Base-by-base conservation (phyloP, 2,888 invertebrate species). In the Hydroisotoma schaefferi region DNA sequence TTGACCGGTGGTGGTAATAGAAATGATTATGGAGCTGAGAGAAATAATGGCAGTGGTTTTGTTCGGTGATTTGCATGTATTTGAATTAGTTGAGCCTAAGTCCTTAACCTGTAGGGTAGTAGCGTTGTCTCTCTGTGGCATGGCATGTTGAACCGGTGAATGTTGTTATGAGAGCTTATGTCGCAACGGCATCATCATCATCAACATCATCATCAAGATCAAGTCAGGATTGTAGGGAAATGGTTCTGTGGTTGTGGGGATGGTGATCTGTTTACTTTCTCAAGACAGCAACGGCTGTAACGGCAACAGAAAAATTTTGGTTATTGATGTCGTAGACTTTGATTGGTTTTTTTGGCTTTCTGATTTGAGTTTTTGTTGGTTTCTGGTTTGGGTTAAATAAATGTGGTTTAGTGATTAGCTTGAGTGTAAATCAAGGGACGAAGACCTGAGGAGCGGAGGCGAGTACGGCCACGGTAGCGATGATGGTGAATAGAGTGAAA, bases 401-500 rank as follows among this genome's bases (percentile, higher is more conserved):
- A 55, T 60, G 55, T 60, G 60, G 57, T 57, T 61, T 55, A 47
- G 55, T 55, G 55, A 61, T 59, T 53, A 63, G 65, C 59, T 62
- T 65, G 65, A 62, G 62, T 65, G 62, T 63, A 60, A 67, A 67
- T 67, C 67, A 67, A 67, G 67, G 67, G 63, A 64, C 62, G 59
- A 61, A 62, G 62, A 65, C 61, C 69, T 94, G 93, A 77, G 94
- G 94, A 81, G 94, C 94, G 81, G 92, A 90, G 82, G 92, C 87
- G 80, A 94, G 87, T 84, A 94, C 93, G 83, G 92, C 92, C 83
- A 93, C 87, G 81, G 94, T 93, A 81, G 93, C 92, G 82, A 93
- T 87, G 85, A 93, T 90, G 83, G 94, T 94, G 87, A 94, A 94
- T 83, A 92, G 86, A 82, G 94, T 93, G 87, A 97, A 97, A 84